phyloP scores from a whole-genome alignment of 2,113 vertebrate genomes.

The Ellobius talpinus region DNA sequence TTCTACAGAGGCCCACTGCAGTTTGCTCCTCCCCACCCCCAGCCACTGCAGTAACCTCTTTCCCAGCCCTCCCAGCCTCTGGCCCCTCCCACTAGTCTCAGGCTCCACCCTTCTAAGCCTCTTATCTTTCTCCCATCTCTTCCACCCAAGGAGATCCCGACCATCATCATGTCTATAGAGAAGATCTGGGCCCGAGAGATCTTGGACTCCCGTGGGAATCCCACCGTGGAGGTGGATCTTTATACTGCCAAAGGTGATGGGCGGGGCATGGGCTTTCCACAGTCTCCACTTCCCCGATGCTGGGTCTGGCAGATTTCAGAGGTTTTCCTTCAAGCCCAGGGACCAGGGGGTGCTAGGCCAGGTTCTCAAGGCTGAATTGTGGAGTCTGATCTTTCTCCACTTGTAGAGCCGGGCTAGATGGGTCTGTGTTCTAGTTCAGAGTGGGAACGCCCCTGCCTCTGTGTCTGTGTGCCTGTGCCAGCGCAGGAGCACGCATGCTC shows the following conservation, averaged over 20 bases:
- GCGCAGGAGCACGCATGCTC: too few relatives aligned
- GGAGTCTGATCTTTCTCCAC: not conserved
- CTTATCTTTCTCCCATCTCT: constrained; percentile 5
- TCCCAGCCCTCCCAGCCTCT: constrained; percentile 57
- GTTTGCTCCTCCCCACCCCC: constrained; percentile 62
- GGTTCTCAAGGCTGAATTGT: not conserved
- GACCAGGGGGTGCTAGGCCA: not conserved
- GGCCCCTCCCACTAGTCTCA: constrained; percentile 41
- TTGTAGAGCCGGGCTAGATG: not conserved
- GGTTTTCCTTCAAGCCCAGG: not conserved
- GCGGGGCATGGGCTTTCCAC: not conserved
- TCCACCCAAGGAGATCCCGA: constrained; percentile 63
- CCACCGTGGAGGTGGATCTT: constrained; percentile 95
- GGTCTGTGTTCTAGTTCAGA: not conserved
- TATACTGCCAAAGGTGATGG: constrained; percentile 91
- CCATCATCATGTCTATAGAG: constrained; percentile 94
- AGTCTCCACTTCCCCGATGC: not conserved
- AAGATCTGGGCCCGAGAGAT: constrained; percentile 96
- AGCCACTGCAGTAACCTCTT: constrained; percentile 67
- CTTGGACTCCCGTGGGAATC: constrained; percentile 96
- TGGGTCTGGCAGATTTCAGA: not conserved
- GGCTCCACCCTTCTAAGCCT: constrained; percentile 68
- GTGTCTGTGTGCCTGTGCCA: not conserved
- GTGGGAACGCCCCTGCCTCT: not conserved
- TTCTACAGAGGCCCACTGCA: not conserved